A percentile compares a stretch with the other conserved stretches of the same genome.
These are phyloP conservation scores for Aphis gossypii DNA, from an alignment of 1,140 invertebrate genomes.

Conservation along the genomic window DNA sequence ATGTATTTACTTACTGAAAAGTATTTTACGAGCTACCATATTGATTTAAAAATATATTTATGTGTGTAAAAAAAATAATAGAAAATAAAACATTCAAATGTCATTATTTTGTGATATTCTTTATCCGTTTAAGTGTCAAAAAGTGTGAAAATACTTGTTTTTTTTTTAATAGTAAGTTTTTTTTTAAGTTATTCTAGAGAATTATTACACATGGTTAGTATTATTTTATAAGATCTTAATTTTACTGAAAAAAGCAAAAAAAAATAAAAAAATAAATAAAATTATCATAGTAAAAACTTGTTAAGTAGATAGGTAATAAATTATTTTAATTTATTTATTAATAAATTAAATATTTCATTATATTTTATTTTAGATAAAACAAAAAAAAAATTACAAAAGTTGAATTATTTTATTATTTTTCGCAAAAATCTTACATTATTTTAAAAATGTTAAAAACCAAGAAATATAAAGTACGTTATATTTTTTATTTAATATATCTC, in stretches of 20 bases:
- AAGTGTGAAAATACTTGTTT: background rate
- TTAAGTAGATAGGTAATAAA: no score
- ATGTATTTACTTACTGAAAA: background rate
- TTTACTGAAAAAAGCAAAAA: background rate
- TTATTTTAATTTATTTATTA: background rate
- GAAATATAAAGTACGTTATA: background rate
- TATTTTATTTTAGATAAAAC: background rate
- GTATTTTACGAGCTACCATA: background rate
- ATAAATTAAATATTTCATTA: background rate
- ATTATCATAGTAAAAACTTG: background rate
- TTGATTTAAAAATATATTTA: background rate
- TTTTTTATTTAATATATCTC: no score
- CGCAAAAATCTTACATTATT: background rate
- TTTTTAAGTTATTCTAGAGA: background rate
- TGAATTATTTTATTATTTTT: no score
- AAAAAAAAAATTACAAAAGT: background rate
- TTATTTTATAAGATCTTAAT: background rate
- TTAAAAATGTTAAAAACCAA: background rate
- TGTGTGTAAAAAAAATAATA: background rate
- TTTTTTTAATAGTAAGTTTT: background rate
- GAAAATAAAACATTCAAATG: background rate
- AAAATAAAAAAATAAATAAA: no score
- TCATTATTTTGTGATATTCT: background rate
- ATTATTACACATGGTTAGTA: background rate
- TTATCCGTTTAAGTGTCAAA: background rate